A percentile compares a stretch with the other conserved stretches of the same genome.
These are phyloP conservation scores for Lithobius niger DNA, from an alignment of 1,140 invertebrate genomes.

Conservation along the genomic window DNA sequence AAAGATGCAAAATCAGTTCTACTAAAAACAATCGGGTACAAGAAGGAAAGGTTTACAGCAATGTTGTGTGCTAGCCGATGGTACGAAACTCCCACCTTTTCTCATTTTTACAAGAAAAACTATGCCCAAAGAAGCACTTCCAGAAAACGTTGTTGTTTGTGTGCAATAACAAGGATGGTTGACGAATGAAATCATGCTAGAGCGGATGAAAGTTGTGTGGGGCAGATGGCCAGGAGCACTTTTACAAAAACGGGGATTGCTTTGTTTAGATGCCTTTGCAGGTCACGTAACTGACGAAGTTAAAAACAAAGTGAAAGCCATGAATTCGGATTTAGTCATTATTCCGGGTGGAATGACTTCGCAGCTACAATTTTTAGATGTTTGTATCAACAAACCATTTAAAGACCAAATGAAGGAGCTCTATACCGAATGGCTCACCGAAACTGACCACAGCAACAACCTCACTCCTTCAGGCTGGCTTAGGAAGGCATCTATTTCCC, in stretches of 20 bases:
- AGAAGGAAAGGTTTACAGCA: neutral
- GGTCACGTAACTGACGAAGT: neutral
- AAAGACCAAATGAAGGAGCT: no score
- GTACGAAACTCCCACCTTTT: neutral
- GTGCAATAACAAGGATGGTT: neutral
- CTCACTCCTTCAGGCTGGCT: no score
- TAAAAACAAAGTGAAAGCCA: neutral
- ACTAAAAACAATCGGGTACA: neutral
- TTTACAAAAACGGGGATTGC: neutral
- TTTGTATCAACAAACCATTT: constrained; percentile 17
- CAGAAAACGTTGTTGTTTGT: neutral
- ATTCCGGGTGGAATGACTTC: constrained; percentile 14
- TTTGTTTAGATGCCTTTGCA: neutral
- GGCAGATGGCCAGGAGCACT: neutral
- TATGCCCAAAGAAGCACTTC: neutral
- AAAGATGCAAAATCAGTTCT: neutral
- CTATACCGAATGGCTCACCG: no score
- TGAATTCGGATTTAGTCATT: constrained; percentile 5
- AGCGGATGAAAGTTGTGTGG: neutral
- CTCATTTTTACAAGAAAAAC: neutral
- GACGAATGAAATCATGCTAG: neutral
- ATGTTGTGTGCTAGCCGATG: neutral
- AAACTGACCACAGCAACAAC: no score
- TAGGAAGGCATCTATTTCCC: no score
- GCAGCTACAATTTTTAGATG: constrained; percentile 16